Base-by-base conservation (phyloP, 2,888 invertebrate species). In the Lissocephala sabroskyi region DNA sequence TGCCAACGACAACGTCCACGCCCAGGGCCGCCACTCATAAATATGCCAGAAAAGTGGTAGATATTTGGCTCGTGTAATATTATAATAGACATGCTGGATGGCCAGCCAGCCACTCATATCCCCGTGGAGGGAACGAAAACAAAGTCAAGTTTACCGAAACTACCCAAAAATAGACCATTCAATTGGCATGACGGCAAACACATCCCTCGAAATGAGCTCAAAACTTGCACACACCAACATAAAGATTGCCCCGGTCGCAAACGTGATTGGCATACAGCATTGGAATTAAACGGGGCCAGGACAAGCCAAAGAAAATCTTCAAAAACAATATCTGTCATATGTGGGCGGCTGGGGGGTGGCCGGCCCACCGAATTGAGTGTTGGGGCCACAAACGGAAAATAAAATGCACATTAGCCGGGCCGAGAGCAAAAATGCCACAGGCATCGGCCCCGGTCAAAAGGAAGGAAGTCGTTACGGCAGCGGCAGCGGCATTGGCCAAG, bases 251-350 rank as follows among this genome's bases (percentile, higher is more conserved):
- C 56, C 52, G 56, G 65, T 65, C 62, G 64, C 58, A 62, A 58
- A 79, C 79, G 79, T 79, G 79, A 79, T 70, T 65, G 63, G 78
- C 78, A 79, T 79, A 65, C 65, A 70, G 78, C 61, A 61, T 56
- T 55, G 61, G 57, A 62, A 74, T 75, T 68, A 71, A 75, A 76
- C 75, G 61, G 57, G 67, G 62, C 59, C 59, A 40, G 4, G 14
- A 45, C 26, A 32, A 28, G 26, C 29, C 30, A 52, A 39, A 51
- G 19, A 52, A 64, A 68, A 61, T 61, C 68, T 67, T 65, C 48
- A 53, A 64, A 65, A 75, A 68, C 65, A 73, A 70, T 73, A 68
- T 59, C 62, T 62, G 73, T 64, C 60, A 68, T 59, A 57, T 35
- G 10, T 32, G 13, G 30, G 40, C 28, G 9, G 6, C 19, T 26